Base-by-base conservation (phyloP, 2,113 vertebrate species). In the Notarius lentiginosus region DNA sequence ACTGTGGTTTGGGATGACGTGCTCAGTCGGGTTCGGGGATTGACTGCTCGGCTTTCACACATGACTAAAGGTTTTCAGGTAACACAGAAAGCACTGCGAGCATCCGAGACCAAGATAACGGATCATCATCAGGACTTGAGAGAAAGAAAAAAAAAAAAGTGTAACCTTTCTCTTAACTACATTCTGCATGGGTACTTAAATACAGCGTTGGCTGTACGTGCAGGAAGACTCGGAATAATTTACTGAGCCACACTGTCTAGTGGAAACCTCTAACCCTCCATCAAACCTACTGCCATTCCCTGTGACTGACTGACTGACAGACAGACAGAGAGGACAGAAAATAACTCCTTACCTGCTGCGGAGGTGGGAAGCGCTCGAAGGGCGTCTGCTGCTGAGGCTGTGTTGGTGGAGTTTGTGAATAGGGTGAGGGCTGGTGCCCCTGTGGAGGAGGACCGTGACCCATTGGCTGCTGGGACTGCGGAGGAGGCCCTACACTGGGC, bases 301-400 rank as follows among this genome's bases (percentile, higher is more conserved):
- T n/a, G 22, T 10, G 11, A 4, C 66, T 68, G n/a, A 68, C n/a
- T 30, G 27, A 4, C 66, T 68, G n/a, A 68, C n/a, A 15, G 27
- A 56, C 7, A 12, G 27, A 56, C 7, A 12, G 1, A 56, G 53
- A 60, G 22, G 49, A 53, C 10, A 72, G 41, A n/a, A 15, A 55
- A 83, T 5, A 65, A 30, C 47, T 22, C 65, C 4, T 92, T 94
- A 99, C 98, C 97, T 99, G 98, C 91, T 97, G 96, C 83, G 98
- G 97, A 79, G 98, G 98, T 70, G 97, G 97, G 94, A 99, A 99
- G 94, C 98, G 97, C 75, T 98, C 98, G 91, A 97, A 99, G 0
- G 98, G 94, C 49, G 95, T 55, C 75, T 79, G 95, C 76, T 96
- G 94, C 86, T 96, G 92, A 84, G 88, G 88, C 91, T 96, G 97